Conservation (phyloP, 2,888 invertebrate species). For the Melangyna quadrimaculata region DNA sequence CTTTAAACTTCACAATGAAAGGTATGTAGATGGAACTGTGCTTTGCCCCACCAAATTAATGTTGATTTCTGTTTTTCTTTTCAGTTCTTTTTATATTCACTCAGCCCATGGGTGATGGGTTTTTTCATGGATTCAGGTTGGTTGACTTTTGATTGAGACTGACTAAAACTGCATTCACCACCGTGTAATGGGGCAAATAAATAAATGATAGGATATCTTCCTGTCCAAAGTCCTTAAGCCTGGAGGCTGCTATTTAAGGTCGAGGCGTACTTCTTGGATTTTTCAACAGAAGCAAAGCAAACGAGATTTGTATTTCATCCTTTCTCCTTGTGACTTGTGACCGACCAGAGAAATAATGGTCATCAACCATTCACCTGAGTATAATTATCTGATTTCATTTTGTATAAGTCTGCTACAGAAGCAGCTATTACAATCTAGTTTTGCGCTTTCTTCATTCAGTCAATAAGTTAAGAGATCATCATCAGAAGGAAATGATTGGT, state of each 20-base stretch:
- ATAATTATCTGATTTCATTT: slow-evolving; percentile 43
- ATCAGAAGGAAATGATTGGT: neutral
- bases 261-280: neutral
- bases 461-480: slow-evolving; percentile 30
- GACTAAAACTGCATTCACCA: slow-evolving; percentile 40
- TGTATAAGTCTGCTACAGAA: neutral
- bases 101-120: neutral
- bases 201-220: slow-evolving; percentile 61
- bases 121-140: slow-evolving; percentile 43
- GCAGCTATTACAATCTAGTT: neutral
- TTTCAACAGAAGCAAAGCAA: slow-evolving; percentile 25
- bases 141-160: slow-evolving; percentile 3
- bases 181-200: slow-evolving; percentile 59
- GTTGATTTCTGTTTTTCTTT: slow-evolving; percentile 48
- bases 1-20: too few relatives aligned
- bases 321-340: neutral
- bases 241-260: slow-evolving; percentile 6
- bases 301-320: slow-evolving; percentile 15
- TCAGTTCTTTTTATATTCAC: slow-evolving; percentile 28
- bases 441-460: slow-evolving; percentile 7
- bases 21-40: too few relatives aligned
- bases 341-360: slow-evolving; percentile 46
- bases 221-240: slow-evolving; percentile 48
- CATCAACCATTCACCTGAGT: slow-evolving; percentile 63
- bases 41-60: slow-evolving; percentile 63